Percentiles rank a stretch among this genome's conserved stretches.
Conservation (phyloP, 2,113 vertebrate species). For the Piliocolobus tephrosceles region DNA sequence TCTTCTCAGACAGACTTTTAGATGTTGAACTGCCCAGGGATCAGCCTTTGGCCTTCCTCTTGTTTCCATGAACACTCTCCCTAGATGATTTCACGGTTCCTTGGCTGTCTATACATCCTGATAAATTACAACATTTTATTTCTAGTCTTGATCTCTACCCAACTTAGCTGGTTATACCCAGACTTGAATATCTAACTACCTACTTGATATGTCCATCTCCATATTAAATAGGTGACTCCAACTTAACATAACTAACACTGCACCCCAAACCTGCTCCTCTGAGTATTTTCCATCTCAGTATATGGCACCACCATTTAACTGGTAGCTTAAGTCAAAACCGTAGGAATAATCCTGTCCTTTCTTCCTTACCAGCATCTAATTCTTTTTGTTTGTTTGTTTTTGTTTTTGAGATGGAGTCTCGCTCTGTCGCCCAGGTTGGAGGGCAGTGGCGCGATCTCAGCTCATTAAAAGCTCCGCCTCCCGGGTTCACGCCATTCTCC, state of each 20-base stretch:
- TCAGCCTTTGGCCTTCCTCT: neutral
- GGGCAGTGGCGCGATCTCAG: too few species aligned
- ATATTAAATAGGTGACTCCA: neutral
- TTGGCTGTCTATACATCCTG: neutral
- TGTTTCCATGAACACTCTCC: neutral
- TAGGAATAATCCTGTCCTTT: neutral
- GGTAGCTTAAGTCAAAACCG: neutral
- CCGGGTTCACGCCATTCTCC: too few species aligned
- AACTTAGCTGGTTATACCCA: neutral
- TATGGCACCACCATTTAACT: neutral
- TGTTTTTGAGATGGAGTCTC: too few species aligned
- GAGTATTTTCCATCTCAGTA: neutral
- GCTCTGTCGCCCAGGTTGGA: too few species aligned
- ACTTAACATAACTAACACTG: neutral
- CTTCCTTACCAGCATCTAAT: neutral
- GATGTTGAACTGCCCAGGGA: neutral
- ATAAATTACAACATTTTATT: slow-evolving; percentile 2
- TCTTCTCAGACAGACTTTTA: neutral
- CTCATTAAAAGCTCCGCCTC: too few species aligned
- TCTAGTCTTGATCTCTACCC: neutral
- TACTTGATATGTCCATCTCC: neutral
- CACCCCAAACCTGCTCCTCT: neutral
- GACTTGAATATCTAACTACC: neutral
- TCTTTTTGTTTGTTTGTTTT: neutral
- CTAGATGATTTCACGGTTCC: slow-evolving; percentile 14